Percentiles rank a stretch among this genome's conserved stretches.
Conservation (phyloP, 2,888 invertebrate species). For the Mythimna impura region DNA sequence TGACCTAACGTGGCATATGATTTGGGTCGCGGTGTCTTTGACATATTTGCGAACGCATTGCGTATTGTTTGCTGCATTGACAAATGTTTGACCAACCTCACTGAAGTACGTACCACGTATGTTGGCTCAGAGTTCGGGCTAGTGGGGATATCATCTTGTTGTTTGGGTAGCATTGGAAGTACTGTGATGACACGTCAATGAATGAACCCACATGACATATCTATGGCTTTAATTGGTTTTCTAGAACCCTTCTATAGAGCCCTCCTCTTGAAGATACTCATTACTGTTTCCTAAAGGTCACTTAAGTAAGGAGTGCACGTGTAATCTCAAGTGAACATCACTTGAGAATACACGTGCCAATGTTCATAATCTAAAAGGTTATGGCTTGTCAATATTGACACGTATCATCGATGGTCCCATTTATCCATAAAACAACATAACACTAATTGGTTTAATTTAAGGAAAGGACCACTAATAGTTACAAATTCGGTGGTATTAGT, state of each 20-base stretch:
- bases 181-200: constrained; percentile 11
- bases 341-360: background rate
- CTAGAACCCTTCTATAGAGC: constrained; percentile 6
- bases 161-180: constrained; percentile 20
- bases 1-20: constrained; percentile 56
- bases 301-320: background rate
- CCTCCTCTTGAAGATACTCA: background rate
- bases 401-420: too few species aligned
- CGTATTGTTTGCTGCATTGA: constrained; percentile 64
- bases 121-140: constrained; percentile 21
- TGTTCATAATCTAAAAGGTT: constrained; percentile 7
- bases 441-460: background rate
- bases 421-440: background rate
- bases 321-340: background rate
- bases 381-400: too few species aligned
- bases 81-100: constrained; percentile 56
- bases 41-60: constrained; percentile 58
- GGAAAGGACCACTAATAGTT: background rate
- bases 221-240: background rate
- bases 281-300: background rate
- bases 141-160: constrained; percentile 3
- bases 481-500: too few species aligned
- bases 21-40: constrained; percentile 65
- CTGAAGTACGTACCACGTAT: constrained; percentile 10
- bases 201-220: background rate